A percentile compares a stretch with the other conserved stretches of the same genome.
Evolutionary conservation across 2,797 vertebrate genomes (phyloP).

Genomic region (Danio aesculapii): DNA sequence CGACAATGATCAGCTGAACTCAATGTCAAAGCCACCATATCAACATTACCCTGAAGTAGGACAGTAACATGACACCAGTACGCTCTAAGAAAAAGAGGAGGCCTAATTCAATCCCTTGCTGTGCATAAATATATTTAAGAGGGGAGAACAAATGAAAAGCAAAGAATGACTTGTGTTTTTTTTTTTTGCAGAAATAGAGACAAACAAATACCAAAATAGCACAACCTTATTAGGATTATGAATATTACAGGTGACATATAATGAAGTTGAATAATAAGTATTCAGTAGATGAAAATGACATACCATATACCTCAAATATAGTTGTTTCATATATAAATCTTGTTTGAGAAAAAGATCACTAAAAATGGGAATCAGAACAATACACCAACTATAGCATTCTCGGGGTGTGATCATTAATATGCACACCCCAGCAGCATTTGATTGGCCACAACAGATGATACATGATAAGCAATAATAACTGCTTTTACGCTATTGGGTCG

Average conservation of each 20-base stretch:
- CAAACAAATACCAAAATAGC: not conserved
- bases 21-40: constrained; percentile 63
- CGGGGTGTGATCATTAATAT: too few species aligned
- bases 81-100: constrained; percentile 56
- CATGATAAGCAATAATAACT: too few species aligned
- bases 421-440: too few species aligned
- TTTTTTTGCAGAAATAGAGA: not conserved
- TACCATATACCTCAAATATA: too few species aligned
- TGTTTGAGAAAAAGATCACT: too few species aligned
- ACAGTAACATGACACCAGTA: constrained; percentile 71
- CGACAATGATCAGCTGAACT: constrained; percentile 48
- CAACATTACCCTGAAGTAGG: constrained; percentile 62
- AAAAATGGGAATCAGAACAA: too few species aligned
- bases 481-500: too few species aligned
- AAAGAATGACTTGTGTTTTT: not conserved
- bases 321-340: too few species aligned
- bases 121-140: constrained; percentile 33
- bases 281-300: too few species aligned
- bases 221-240: not conserved
- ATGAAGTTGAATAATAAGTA: too few species aligned
- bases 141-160: constrained; percentile 14
- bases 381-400: too few species aligned
- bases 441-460: too few species aligned
- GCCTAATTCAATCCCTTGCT: constrained; percentile 65
- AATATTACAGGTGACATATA: not conserved